Evolutionary conservation across 2,113 vertebrate genomes (phyloP).

Genomic region (Pundamilia nyererei): DNA sequence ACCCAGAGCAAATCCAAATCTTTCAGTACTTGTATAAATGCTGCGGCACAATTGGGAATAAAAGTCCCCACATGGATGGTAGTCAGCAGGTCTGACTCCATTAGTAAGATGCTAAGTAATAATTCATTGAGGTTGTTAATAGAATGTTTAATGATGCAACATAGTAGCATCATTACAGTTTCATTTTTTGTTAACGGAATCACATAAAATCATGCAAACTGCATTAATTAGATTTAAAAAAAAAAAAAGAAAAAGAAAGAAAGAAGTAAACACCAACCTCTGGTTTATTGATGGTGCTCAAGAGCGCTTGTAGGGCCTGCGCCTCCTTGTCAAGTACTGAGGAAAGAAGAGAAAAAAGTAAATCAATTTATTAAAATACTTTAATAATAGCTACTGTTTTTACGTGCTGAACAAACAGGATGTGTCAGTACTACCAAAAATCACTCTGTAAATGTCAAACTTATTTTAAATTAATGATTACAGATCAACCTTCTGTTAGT

Average conservation of each 20-base stretch:
- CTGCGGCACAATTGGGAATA: neutral
- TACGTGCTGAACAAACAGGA: neutral
- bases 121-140: constrained; percentile 38
- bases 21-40: neutral
- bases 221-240: neutral
- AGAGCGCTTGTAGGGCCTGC: constrained; percentile 78
- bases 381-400: neutral
- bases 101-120: neutral
- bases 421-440: neutral
- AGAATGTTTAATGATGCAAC: constrained; percentile 40
- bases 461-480: neutral
- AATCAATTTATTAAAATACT: neutral
- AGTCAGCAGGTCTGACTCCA: constrained; percentile 28
- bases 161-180: constrained; percentile 10
- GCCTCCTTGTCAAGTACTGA: constrained; percentile 88
- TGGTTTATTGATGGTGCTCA: constrained; percentile 84
- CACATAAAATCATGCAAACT: neutral
- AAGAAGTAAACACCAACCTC: constrained; percentile 74
- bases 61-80: neutral
- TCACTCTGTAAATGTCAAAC: neutral
- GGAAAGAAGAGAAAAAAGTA: neutral
- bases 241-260: neutral
- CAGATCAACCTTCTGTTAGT: neutral
- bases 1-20: neutral
- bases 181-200: neutral